These are phyloP conservation scores for Fissipunctia ypsillon DNA, from an alignment of 2,888 invertebrate species.

Conservation along the genomic window DNA sequence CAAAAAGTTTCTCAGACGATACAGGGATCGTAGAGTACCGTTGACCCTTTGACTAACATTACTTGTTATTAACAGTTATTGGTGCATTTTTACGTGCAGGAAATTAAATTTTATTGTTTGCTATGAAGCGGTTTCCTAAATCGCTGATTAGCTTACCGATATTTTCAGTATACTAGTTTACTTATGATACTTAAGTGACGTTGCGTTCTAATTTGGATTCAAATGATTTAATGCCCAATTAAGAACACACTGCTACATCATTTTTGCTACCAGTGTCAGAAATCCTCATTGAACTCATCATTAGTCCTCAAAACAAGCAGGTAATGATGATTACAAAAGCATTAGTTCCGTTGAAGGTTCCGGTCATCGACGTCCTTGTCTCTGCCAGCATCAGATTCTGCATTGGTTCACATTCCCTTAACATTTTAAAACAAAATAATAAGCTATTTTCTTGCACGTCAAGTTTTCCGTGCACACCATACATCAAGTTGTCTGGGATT, in stretches of 20 bases:
- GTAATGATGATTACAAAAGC: not conserved
- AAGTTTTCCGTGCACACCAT: slow-evolving; percentile 71
- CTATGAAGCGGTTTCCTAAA: no score
- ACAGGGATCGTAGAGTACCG: no score
- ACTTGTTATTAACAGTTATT: no score
- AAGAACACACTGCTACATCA: not conserved
- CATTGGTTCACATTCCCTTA: not conserved
- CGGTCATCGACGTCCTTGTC: not conserved
- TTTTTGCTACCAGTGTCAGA: not conserved
- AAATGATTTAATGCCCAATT: not conserved
- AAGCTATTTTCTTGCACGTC: slow-evolving; percentile 61
- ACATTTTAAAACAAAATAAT: slow-evolving; percentile 49
- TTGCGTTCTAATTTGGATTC: not conserved
- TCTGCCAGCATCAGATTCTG: not conserved
- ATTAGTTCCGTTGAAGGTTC: not conserved
- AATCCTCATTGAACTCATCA: not conserved
- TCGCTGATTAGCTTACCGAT: not conserved
- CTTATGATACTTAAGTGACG: not conserved
- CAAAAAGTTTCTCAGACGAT: no score
- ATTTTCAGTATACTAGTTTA: not conserved
- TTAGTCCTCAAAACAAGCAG: not conserved
- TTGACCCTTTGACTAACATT: no score
- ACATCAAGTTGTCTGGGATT: slow-evolving; percentile 76
- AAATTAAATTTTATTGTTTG: no score
- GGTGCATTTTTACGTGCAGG: no score